Percentiles rank a stretch among this genome's conserved stretches.
phyloP scores from a whole-genome alignment of 2,113 vertebrate species.

The Raja brachyura region DNA sequence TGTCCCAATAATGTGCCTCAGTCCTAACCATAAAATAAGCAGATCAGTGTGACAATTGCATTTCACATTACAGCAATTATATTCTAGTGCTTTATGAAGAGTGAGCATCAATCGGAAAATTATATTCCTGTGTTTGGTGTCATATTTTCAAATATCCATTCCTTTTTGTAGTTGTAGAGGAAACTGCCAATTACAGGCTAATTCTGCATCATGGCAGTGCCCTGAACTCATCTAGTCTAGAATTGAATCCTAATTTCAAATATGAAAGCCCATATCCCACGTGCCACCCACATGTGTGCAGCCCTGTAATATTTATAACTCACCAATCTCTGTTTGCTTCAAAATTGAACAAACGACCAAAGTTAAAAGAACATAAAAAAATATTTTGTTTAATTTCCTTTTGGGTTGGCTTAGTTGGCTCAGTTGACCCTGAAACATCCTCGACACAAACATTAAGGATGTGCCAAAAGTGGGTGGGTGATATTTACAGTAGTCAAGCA shows the following conservation, averaged over 20 bases:
- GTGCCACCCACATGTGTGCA: not conserved
- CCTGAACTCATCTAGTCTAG: not conserved
- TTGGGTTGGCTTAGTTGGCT: too few species aligned
- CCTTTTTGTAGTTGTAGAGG: not conserved
- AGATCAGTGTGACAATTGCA: not conserved
- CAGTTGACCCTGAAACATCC: too few species aligned
- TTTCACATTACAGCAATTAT: not conserved
- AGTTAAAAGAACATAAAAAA: too few species aligned
- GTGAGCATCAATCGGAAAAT: not conserved
- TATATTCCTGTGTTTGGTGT: not conserved
- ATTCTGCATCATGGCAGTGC: not conserved
- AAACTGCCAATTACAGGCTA: not conserved
- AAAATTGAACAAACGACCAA: too few species aligned
- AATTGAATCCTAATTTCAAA: not conserved
- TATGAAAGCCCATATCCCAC: not conserved
- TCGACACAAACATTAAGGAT: too few species aligned
- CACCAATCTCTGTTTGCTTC: too few species aligned
- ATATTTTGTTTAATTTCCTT: too few species aligned
- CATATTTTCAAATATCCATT: not conserved
- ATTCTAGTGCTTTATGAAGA: not conserved
- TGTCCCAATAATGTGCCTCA: not conserved
- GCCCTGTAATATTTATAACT: too few species aligned
- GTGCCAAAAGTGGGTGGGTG: too few species aligned
- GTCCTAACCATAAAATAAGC: not conserved
- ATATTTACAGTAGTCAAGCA: too few species aligned